Percentiles rank a stretch among this genome's conserved stretches.
Conservation (phyloP, 2,888 invertebrate species). For the Boloria euphrosyne region DNA sequence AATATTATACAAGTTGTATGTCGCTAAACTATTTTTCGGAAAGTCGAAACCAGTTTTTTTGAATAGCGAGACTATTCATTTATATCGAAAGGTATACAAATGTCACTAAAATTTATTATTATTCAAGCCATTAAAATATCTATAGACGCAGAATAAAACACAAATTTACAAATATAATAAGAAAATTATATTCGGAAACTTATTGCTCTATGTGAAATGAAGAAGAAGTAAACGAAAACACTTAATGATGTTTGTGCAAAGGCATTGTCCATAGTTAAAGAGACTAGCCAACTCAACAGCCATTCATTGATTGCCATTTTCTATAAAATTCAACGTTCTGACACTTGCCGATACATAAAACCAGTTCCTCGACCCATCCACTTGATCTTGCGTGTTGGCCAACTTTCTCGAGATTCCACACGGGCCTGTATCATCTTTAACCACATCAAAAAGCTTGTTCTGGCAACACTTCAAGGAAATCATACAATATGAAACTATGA, state of each 20-base stretch:
- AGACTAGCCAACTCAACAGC: slow-evolving; percentile 17
- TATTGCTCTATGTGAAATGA: no score
- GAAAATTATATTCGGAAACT: no score
- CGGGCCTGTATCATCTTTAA: slow-evolving; percentile 51
- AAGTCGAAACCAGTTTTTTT: slow-evolving; percentile 18
- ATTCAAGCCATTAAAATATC: neutral
- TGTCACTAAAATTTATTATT: slow-evolving; percentile 1
- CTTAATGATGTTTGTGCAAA: no score
- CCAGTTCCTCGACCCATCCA: slow-evolving; percentile 68
- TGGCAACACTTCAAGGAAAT: slow-evolving; percentile 19
- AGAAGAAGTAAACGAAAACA: neutral
- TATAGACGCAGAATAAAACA: no score
- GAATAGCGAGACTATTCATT: neutral
- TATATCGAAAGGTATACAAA: neutral
- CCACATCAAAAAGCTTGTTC: slow-evolving; percentile 51
- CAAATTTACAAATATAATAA: no score
- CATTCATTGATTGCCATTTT: slow-evolving; percentile 35
- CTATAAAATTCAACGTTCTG: slow-evolving; percentile 30
- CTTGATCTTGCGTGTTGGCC: slow-evolving; percentile 72
- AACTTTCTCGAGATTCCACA: slow-evolving; percentile 80
- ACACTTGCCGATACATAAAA: slow-evolving; percentile 71
- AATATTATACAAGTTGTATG: slow-evolving; percentile 1
- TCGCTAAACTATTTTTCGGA: neutral
- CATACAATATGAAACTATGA: neutral
- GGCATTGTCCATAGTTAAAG: neutral